Evolutionary conservation across 2,888 invertebrate genomes (phyloP).

Genomic region (Noctua pronuba): DNA sequence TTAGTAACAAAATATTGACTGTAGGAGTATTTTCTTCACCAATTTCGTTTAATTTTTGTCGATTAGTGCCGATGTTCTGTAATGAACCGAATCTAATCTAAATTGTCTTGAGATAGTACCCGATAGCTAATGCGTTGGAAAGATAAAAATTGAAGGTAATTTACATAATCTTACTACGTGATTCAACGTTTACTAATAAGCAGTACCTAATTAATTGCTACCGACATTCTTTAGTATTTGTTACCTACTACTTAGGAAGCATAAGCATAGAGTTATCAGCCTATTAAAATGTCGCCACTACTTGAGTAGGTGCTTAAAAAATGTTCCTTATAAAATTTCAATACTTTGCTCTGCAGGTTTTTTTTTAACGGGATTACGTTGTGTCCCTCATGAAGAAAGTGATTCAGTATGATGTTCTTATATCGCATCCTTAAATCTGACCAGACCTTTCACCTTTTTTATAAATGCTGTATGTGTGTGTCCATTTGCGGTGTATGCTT

Average conservation of each 20-base stretch:
- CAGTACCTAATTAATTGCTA: conserved; percentile 5
- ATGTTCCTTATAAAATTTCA: too few species aligned
- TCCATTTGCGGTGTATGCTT: neutral
- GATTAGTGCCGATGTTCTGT: conserved; percentile 10
- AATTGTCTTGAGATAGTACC: conserved; percentile 41
- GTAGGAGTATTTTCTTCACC: neutral
- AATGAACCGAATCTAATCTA: conserved; percentile 41
- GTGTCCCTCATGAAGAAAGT: neutral
- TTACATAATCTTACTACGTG: conserved; percentile 41
- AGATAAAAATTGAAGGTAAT: conserved; percentile 45
- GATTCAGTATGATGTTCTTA: neutral
- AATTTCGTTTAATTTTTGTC: conserved; percentile 9
- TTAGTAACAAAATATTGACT: neutral
- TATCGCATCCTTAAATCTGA: neutral
- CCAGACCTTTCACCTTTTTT: neutral
- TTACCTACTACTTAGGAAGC: conserved; percentile 1
- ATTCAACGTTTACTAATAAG: conserved; percentile 38
- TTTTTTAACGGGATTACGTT: too few species aligned
- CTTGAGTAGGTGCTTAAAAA: too few species aligned
- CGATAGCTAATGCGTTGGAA: conserved; percentile 28
- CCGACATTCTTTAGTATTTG: conserved; percentile 20
- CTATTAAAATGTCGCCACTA: too few species aligned
- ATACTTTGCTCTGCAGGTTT: too few species aligned
- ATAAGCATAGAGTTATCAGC: too few species aligned
- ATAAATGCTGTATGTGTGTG: neutral